Evolutionary conservation across 2,797 vertebrate species (phyloP).

Genomic region (Meda fulgida): DNA sequence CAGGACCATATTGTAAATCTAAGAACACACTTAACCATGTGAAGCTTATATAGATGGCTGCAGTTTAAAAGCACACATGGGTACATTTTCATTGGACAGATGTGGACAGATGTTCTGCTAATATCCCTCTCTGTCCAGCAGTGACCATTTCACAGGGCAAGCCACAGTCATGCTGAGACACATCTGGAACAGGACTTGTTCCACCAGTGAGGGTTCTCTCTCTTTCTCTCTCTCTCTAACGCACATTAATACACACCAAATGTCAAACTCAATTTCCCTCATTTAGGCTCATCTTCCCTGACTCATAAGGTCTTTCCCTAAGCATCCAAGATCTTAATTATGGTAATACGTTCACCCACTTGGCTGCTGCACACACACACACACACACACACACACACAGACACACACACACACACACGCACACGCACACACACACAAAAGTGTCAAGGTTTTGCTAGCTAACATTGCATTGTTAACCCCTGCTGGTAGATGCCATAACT

Average conservation of each 20-base stretch:
- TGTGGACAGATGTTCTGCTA: constrained; percentile 44
- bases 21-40: not conserved
- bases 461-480: not conserved
- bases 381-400: no score
- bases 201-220: constrained; percentile 34
- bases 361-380: not conserved
- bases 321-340: constrained; percentile 35
- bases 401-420: not conserved
- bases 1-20: not conserved
- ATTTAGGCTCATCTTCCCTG: constrained; percentile 26
- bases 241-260: constrained; percentile 29
- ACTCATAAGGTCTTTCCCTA: constrained; percentile 29
- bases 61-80: constrained; percentile 5
- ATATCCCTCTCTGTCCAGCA: constrained; percentile 28
- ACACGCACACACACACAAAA: not conserved
- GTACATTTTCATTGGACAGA: not conserved
- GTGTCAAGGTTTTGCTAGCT: not conserved
- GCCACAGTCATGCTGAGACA: constrained; percentile 36
- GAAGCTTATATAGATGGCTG: not conserved
- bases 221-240: not conserved
- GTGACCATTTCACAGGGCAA: constrained; percentile 35
- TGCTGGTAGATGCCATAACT: not conserved
- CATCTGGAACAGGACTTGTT: constrained; percentile 51
- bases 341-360: constrained; percentile 10
- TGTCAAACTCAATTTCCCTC: constrained; percentile 41